Conservation (phyloP, 2,888 invertebrate genomes). For the Cephalotes varians region DNA sequence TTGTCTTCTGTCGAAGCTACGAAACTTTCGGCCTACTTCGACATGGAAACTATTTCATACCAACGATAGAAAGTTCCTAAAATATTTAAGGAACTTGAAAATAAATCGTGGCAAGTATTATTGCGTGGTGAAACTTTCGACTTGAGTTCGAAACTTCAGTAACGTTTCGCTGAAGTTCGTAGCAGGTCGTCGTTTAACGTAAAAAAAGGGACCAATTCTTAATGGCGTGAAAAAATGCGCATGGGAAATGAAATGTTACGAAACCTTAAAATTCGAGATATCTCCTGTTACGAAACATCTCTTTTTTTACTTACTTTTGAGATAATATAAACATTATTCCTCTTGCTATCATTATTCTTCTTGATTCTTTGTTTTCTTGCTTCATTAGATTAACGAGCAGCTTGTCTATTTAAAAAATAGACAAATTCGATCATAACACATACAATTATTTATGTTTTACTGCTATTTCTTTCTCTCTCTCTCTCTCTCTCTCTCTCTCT, state of each 20-base stretch:
- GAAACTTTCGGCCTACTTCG: constrained; percentile 44
- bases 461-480: background rate
- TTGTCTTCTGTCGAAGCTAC: constrained; percentile 45
- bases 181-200: constrained; percentile 24
- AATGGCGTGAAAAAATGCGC: constrained; percentile 33
- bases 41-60: constrained; percentile 51
- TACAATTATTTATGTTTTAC: background rate
- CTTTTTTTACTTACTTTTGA: background rate
- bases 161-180: constrained; percentile 42
- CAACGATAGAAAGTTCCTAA: constrained; percentile 50
- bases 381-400: background rate
- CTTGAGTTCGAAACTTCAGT: constrained; percentile 31
- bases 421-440: background rate
- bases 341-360: background rate
- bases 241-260: constrained; percentile 22
- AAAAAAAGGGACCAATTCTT: constrained; percentile 29
- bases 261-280: constrained; percentile 35
- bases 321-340: background rate
- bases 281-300: background rate
- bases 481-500: too few species aligned
- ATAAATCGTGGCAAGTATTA: constrained; percentile 55
- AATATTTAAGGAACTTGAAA: constrained; percentile 55
- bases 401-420: background rate
- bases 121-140: constrained; percentile 49
- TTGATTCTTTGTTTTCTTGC: too few species aligned